These are phyloP conservation scores for Xenentodon cancila DNA, from an alignment of 2,797 vertebrate genomes.

Conservation along the genomic window DNA sequence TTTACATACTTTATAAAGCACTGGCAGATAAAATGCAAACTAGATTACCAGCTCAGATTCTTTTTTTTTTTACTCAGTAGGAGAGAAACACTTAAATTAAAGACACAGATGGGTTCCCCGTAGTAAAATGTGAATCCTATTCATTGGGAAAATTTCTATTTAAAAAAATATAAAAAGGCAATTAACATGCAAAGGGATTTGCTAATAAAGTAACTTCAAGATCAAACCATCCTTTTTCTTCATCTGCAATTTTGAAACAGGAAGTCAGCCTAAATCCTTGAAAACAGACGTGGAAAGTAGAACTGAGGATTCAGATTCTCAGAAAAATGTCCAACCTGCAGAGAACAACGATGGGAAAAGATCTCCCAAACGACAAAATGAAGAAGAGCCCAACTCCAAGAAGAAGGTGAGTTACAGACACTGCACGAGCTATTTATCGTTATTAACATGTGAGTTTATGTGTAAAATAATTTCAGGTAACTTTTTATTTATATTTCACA, in stretches of 20 bases:
- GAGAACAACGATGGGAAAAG: slow-evolving; percentile 13
- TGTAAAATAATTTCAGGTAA: background rate
- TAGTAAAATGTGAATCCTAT: too few species aligned
- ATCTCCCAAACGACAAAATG: slow-evolving; percentile 61
- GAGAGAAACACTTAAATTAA: too few species aligned
- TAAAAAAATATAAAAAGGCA: too few species aligned
- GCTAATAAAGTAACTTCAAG: background rate
- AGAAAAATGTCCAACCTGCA: accelerated
- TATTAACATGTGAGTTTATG: background rate
- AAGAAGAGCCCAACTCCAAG: slow-evolving; percentile 51
- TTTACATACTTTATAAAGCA: too few species aligned
- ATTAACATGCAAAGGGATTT: too few species aligned
- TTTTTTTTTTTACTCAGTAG: background rate
- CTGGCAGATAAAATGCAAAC: too few species aligned
- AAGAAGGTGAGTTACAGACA: slow-evolving; percentile 56
- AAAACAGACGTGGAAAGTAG: slow-evolving; percentile 21
- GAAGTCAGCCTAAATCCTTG: slow-evolving; percentile 33
- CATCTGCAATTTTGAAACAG: slow-evolving; percentile 22
- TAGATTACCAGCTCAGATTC: background rate
- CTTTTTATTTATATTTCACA: too few species aligned
- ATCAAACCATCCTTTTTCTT: background rate
- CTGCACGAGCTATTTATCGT: accelerated
- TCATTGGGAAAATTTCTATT: too few species aligned
- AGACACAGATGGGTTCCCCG: too few species aligned
- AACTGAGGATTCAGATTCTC: slow-evolving; percentile 17